Conservation (phyloP, 2,113 vertebrate genomes). For the Ageneiosus marmoratus region DNA sequence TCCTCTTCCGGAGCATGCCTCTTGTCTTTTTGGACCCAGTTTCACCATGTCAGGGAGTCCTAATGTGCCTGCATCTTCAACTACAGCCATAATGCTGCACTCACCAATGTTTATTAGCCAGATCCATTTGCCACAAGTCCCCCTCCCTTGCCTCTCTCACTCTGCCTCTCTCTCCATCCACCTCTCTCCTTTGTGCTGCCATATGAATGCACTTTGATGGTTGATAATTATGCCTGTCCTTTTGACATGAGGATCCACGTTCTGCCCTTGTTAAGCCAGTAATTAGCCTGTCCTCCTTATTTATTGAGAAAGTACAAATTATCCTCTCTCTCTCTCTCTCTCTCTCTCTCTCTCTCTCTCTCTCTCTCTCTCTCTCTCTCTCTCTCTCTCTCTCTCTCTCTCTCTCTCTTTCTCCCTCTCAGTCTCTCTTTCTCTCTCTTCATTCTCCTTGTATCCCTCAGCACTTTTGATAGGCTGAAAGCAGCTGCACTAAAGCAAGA, state of each 20-base stretch:
- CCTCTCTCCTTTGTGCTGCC: conserved; percentile 86
- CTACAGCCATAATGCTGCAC: conserved; percentile 87
- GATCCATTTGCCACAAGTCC: conserved; percentile 86
- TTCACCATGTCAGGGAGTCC: conserved; percentile 81
- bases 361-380: conserved; percentile 56
- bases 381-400: conserved; percentile 42
- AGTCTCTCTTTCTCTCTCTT: conserved; percentile 37
- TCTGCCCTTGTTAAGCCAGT: conserved; percentile 98
- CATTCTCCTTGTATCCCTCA: conserved; percentile 73
- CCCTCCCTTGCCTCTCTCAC: conserved; percentile 66
- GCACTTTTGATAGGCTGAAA: conserved; percentile 85
- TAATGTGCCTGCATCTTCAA: conserved; percentile 81
- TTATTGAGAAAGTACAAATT: conserved; percentile 96
- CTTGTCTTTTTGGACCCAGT: conserved; percentile 71
- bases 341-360: conserved; percentile 65
- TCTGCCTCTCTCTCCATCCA: conserved; percentile 49
- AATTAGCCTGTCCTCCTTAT: conserved; percentile 97
- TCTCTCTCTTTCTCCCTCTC: conserved; percentile 39
- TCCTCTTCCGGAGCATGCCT: conserved; percentile 50
- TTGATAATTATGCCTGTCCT: conserved; percentile 97
- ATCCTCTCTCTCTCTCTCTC: conserved; percentile 77
- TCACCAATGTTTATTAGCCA: conserved; percentile 90
- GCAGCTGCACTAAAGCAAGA: conserved; percentile 90
- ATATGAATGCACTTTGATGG: conserved; percentile 99
- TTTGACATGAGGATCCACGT: conserved; percentile 98